Conservation (phyloP, 2,113 vertebrate species). For the Balaeniceps rex region DNA sequence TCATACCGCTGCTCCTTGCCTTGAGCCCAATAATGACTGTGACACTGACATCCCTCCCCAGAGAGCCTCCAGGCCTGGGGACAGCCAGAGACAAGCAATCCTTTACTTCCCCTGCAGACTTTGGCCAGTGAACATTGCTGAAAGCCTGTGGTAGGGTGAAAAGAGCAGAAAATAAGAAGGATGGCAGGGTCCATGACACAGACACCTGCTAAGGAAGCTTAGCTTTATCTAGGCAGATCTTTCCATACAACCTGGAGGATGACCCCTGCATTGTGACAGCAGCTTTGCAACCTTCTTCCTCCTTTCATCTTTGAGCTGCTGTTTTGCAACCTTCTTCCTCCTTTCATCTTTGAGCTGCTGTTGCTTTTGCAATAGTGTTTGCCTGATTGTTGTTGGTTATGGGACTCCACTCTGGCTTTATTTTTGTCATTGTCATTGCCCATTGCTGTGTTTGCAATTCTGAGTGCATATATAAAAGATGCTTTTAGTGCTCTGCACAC, state of each 20-base stretch:
- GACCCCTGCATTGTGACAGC: not conserved
- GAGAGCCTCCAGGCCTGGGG: not conserved
- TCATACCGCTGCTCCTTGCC: not conserved
- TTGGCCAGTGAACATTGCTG: not conserved
- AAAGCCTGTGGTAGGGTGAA: conserved; percentile 19
- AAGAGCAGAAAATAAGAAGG: conserved; percentile 23
- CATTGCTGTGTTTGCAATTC: not conserved
- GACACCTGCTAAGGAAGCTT: not conserved
- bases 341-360: not conserved
- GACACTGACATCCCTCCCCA: not conserved
- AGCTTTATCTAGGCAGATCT: not conserved
- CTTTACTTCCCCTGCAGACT: not conserved
- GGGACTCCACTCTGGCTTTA: not conserved
- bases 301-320: not conserved
- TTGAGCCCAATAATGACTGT: not conserved
- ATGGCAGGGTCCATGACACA: not conserved
- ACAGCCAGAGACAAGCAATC: not conserved
- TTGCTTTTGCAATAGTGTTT: not conserved
- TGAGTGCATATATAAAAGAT: not conserved
- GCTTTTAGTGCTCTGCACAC: not conserved
- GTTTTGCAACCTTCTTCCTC: not conserved
- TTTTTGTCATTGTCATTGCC: not conserved
- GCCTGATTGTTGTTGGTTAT: not conserved
- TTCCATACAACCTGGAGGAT: not conserved
- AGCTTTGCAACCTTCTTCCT: not conserved